Evolutionary conservation across 2,888 invertebrate genomes (phyloP).

Genomic region (Cataglyphis altisquamis): DNA sequence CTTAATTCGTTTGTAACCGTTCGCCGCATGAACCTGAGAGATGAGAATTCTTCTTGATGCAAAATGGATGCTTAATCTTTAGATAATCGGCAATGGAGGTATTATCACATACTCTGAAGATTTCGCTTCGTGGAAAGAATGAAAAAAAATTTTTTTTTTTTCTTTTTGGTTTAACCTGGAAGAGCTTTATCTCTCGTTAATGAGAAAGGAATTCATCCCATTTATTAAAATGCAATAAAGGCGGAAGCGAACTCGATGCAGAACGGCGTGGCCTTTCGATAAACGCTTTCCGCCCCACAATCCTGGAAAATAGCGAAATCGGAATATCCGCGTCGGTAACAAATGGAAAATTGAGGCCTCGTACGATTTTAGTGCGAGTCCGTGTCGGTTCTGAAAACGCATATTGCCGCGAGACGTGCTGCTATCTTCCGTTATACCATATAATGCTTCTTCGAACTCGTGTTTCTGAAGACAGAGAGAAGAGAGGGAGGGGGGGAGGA

Average conservation of each 20-base stretch:
- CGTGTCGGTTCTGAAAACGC: slow-evolving; percentile 73
- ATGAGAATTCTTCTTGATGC: slow-evolving; percentile 20
- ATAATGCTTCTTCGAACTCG: slow-evolving; percentile 78
- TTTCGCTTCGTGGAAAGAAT: background rate
- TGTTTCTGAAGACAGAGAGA: slow-evolving; percentile 73
- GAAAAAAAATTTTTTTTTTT: background rate
- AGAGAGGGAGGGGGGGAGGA: background rate
- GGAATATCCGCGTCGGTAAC: slow-evolving; percentile 52
- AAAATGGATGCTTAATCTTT: slow-evolving; percentile 1
- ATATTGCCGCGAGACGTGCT: slow-evolving; percentile 69
- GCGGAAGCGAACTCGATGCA: slow-evolving; percentile 2
- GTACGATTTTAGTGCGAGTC: slow-evolving; percentile 81
- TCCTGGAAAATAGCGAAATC: slow-evolving; percentile 67
- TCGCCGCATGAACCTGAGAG: background rate
- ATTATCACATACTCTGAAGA: slow-evolving; percentile 2
- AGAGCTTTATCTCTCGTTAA: slow-evolving; percentile 19
- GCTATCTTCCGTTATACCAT: slow-evolving; percentile 56
- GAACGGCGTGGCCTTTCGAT: slow-evolving; percentile 55
- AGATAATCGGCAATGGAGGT: background rate
- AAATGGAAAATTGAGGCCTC: slow-evolving; percentile 84
- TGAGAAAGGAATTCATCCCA: slow-evolving; percentile 33
- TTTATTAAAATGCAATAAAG: slow-evolving; percentile 61
- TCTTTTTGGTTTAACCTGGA: background rate
- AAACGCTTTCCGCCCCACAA: slow-evolving; percentile 58
- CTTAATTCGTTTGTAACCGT: slow-evolving; percentile 27